phyloP scores from a whole-genome alignment of 1,140 invertebrate genomes.

The Camponotus vicinus region DNA sequence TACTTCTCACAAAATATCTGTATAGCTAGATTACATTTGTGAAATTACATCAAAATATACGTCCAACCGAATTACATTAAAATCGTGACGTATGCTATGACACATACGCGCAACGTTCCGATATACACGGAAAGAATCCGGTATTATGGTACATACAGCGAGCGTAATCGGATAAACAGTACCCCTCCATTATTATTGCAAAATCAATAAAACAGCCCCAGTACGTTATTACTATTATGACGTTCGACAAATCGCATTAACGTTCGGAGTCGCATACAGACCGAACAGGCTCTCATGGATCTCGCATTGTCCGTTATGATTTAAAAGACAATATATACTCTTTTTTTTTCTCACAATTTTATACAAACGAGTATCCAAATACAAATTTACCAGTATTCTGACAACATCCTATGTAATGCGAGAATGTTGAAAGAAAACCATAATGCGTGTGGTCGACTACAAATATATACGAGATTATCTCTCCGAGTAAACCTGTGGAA shows the following conservation, averaged over 20 bases:
- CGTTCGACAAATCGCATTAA: conserved; percentile 57
- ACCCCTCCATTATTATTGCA: conserved; percentile 52
- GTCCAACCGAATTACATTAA: conserved; percentile 46
- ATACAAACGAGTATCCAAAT: conserved; percentile 2
- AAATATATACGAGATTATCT: conserved; percentile 27
- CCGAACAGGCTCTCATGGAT: neutral
- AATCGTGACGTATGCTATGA: conserved; percentile 35
- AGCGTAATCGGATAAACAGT: conserved; percentile 59
- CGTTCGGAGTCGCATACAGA: conserved; percentile 21
- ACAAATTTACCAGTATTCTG: neutral
- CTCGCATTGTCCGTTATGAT: conserved; percentile 17
- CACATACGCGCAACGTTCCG: neutral
- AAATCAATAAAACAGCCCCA: conserved; percentile 54
- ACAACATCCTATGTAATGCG: neutral
- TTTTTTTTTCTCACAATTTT: conserved; percentile 12
- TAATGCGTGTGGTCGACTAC: neutral
- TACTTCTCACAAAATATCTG: neutral
- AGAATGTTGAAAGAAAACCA: conserved; percentile 26
- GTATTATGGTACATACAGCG: conserved; percentile 34
- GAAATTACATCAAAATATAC: conserved; percentile 42
- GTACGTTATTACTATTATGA: conserved; percentile 54
- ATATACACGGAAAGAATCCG: conserved; percentile 16
- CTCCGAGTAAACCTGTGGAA: conserved; percentile 6
- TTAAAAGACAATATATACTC: neutral
- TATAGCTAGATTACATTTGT: neutral